Conservation (phyloP, 2,797 vertebrate genomes). For the Cirrhinus molitorella region DNA sequence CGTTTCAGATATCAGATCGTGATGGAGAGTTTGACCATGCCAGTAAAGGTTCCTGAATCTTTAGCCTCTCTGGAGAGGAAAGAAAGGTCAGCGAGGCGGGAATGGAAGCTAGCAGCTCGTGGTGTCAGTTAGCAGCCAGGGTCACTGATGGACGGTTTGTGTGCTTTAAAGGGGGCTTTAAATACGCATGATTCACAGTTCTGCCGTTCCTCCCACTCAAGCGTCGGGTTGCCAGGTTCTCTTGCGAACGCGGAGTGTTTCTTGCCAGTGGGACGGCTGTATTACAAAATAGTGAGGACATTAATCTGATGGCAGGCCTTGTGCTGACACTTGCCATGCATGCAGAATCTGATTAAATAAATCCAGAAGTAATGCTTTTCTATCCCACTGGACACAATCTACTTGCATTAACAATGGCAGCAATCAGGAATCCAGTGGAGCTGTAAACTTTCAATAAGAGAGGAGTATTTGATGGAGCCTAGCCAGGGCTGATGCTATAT, state of each 20-base stretch:
- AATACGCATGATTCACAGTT: conserved; percentile 47
- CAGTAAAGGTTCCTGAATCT: conserved; percentile 27
- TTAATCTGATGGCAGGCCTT: conserved; percentile 44
- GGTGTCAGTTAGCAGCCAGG: conserved; percentile 18
- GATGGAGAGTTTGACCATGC: conserved; percentile 10
- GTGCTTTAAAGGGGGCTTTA: conserved; percentile 34
- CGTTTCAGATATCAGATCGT: conserved; percentile 24
- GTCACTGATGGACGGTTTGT: conserved; percentile 28
- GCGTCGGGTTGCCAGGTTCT: conserved; percentile 41
- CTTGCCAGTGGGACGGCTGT: conserved; percentile 32
- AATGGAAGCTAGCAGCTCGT: conserved; percentile 9
- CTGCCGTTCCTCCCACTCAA: conserved; percentile 45
- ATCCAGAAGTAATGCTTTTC: conserved; percentile 23
- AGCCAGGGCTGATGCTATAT: conserved; percentile 1
- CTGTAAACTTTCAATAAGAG: conserved; percentile 19
- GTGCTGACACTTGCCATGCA: conserved; percentile 38
- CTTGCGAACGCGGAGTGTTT: conserved; percentile 11
- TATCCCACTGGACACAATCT: conserved; percentile 1
- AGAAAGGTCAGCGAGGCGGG: background rate
- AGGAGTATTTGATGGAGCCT: background rate
- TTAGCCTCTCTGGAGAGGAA: conserved; percentile 32
- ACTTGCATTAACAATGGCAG: conserved; percentile 36
- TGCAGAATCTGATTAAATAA: conserved; percentile 39
- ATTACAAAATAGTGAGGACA: conserved; percentile 44
- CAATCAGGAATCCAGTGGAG: conserved; percentile 24